Percentiles rank a stretch among this genome's conserved stretches.
These are phyloP conservation scores for Phataginus tricuspis DNA, from an alignment of 2,797 vertebrate species.

Conservation along the genomic window DNA sequence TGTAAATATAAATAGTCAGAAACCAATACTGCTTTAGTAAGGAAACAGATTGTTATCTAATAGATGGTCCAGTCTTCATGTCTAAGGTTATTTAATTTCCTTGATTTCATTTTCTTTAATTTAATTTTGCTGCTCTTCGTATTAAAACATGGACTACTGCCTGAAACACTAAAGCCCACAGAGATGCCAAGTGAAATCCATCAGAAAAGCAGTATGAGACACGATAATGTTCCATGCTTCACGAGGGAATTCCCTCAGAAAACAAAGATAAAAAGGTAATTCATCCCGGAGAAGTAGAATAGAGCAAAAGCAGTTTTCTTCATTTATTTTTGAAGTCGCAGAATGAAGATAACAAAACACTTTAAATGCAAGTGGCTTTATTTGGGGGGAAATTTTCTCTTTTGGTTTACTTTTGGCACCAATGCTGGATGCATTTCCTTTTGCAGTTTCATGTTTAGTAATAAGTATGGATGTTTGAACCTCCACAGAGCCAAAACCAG, in stretches of 20 bases:
- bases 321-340: neutral
- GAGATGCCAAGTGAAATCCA: neutral
- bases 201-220: neutral
- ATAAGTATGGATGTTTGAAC: neutral
- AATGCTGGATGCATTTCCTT: neutral
- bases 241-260: neutral
- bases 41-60: conserved; percentile 31
- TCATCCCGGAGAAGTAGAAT: neutral
- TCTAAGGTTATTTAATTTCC: conserved; percentile 45
- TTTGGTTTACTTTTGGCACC: neutral
- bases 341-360: neutral
- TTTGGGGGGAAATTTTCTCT: neutral
- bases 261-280: neutral
- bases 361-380: neutral
- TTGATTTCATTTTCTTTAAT: conserved; percentile 43
- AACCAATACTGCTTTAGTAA: conserved; percentile 13
- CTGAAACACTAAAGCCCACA: neutral
- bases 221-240: neutral
- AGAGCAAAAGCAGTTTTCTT: neutral
- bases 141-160: neutral
- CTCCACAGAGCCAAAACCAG: neutral
- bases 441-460: neutral
- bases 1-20: conserved; percentile 30
- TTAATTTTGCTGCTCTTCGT: conserved; percentile 22
- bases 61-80: neutral